Base-by-base conservation (phyloP, 2,888 invertebrate species). In the Caprella mutica region DNA sequence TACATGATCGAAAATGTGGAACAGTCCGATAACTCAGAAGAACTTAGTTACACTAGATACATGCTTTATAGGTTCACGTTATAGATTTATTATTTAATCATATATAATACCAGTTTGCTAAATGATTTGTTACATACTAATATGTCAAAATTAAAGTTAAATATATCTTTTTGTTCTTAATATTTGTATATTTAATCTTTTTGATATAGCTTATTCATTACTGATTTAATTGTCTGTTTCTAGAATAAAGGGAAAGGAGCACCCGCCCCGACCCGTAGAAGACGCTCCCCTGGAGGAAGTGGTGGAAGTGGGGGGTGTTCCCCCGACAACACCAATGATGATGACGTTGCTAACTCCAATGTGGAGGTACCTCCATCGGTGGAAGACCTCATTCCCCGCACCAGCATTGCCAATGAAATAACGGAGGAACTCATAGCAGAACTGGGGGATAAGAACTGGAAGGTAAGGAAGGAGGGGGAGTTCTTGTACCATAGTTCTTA, bases 371-470 rank as follows among this genome's bases (percentile, higher is more conserved):
- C n/a, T n/a, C 35, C 35, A 35, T 35, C n/a, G n/a, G 17, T 42
- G 17, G 35, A 39, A 70, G 69, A 23, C 38, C 19, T 52, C 21
- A 24, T 52, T 8, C 83, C 90, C 0, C 77, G 86, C 42, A 80
- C 83, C 1, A 91, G 92, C 70, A 85, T 93, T 65, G 83, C 86
- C 58, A 78, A 80, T 3, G 84, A 85, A 67, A 84, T 94, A 63
- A 90, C 89, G 0, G 86, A 88, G 66, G 74, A 81, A 0, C 74
- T 94, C 1, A 73, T 93, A 3, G 81, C 79, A 6, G 89, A 93
- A 72, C 77, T 92, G 67, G 78, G 81, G 23, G 90, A 92, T 72
- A 91, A 89, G 73, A 89, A 89, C 74, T 96, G 94, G 94, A 94
- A 94, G 78, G 84, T 83, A 66, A 62, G 61, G 29, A 38, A 50